phyloP scores from a whole-genome alignment of 2,888 invertebrate genomes.

The Coremacera marginata region DNA sequence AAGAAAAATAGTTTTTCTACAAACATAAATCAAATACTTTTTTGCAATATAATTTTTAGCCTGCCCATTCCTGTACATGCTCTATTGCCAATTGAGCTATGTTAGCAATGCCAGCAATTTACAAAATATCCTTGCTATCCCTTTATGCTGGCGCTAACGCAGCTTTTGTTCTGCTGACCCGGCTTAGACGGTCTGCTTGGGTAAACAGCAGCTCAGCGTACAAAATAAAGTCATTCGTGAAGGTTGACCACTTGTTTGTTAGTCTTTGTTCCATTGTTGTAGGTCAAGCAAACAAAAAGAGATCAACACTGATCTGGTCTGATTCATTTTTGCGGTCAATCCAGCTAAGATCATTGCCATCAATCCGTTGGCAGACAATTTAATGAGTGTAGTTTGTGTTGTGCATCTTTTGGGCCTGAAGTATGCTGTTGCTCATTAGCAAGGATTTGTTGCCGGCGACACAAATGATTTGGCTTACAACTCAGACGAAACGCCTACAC shows the following conservation, averaged over 20 bases:
- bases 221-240: constrained; percentile 34
- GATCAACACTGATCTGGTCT: neutral
- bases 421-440: constrained; percentile 36
- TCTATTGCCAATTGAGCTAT: neutral
- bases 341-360: constrained; percentile 1
- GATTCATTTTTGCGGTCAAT: constrained; percentile 28
- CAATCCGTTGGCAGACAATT: constrained; percentile 37
- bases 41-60: too few relatives aligned
- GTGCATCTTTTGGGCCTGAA: neutral
- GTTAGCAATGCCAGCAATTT: neutral
- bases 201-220: constrained; percentile 21
- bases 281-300: neutral
- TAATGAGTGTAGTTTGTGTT: constrained; percentile 29
- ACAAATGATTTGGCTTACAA: neutral
- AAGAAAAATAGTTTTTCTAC: too few relatives aligned
- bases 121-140: neutral
- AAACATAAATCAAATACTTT: too few relatives aligned
- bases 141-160: constrained; percentile 20
- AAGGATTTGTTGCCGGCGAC: constrained; percentile 37
- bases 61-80: too few relatives aligned
- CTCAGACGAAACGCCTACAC: constrained; percentile 30
- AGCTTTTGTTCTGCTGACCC: too few relatives aligned
- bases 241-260: neutral
- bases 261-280: neutral
- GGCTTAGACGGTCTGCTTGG: constrained; percentile 14